These are phyloP conservation scores for Diplolepis rosae DNA, from an alignment of 2,888 invertebrate species.

Conservation along the genomic window DNA sequence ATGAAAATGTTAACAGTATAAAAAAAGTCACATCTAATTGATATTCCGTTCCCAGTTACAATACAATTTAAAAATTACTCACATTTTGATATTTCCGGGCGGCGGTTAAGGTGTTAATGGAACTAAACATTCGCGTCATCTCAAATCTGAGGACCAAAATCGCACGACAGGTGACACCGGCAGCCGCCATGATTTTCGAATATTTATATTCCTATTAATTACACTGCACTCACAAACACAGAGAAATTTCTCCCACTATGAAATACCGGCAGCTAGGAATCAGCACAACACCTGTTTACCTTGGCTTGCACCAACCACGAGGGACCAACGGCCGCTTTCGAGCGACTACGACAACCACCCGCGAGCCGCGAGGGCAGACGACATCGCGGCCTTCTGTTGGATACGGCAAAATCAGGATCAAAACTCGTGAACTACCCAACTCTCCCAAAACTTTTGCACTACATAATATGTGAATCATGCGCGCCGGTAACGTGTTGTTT, in stretches of 20 bases:
- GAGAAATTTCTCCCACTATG: not conserved
- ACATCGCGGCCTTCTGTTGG: constrained; percentile 14
- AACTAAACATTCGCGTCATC: constrained; percentile 63
- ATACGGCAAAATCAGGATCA: constrained; percentile 14
- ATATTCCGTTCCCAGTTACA: too few relatives aligned
- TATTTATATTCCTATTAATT: not conserved
- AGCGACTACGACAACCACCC: constrained; percentile 31
- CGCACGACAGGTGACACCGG: constrained; percentile 62
- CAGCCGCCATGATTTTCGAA: constrained; percentile 46
- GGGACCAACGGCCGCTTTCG: constrained; percentile 27
- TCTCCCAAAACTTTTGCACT: not conserved
- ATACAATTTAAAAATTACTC: not conserved
- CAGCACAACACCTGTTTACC: constrained; percentile 24
- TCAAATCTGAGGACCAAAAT: constrained; percentile 62
- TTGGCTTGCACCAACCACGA: constrained; percentile 15
- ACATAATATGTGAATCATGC: not conserved
- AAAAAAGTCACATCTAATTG: too few relatives aligned
- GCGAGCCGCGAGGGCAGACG: constrained; percentile 30
- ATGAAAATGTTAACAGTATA: too few relatives aligned
- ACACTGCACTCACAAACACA: not conserved
- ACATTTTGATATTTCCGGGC: constrained; percentile 26
- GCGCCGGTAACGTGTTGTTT: not conserved
- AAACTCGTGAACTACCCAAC: not conserved
- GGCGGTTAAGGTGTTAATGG: constrained; percentile 58
- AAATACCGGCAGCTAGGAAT: constrained; percentile 7